Evolutionary conservation across 1,140 invertebrate genomes (phyloP), one percentile per base, ranked within the genome.

Genomic region (Chrysopa pallens): DNA sequence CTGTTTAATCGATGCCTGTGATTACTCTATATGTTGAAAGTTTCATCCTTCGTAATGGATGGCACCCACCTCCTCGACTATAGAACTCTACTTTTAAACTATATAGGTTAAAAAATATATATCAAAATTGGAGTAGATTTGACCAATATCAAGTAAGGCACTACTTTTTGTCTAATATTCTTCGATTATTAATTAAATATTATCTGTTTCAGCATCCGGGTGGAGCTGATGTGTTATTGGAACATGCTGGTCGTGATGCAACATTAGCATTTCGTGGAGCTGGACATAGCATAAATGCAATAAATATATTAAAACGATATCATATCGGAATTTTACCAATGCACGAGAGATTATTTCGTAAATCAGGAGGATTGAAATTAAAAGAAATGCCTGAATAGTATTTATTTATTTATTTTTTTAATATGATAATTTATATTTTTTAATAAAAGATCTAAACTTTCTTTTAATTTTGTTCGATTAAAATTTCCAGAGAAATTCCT

Each of bases 221-320:
- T 27, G 88, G 88, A 4, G 67, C 70, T 2, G 87, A 92, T 23
- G 69, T 92, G 1, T 69, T 93, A 31, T 52, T 89, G 46, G 88
- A 93, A 51, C 74, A 89, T 55, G 86, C 84, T 0, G 90, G 90
- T 1, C 67, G 78, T 6, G 90, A 94, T 58, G 86, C 84, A 0
- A 90, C 84, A 2, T 62, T 84, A 1, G 78, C 86, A 0, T 91
- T 92, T 60, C 64, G 80, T 15, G 78, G 84, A 13, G 76, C 78
- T 0, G 86, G 86, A 1, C 86, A 91, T 50, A 78, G 79, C 2
- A 64, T 64, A 12, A 66, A 66, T 23, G 76, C 78, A 0, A 59
- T 70, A 4, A 64, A 65, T 28, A 60, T 67, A 4, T 62, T 86
- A 27, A 62, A 78, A 11, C 62, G 69, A 1, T 85, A 75, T 53